Evolutionary conservation across 2,113 vertebrate genomes (phyloP).

Genomic region (Potamarius usumacintae): DNA sequence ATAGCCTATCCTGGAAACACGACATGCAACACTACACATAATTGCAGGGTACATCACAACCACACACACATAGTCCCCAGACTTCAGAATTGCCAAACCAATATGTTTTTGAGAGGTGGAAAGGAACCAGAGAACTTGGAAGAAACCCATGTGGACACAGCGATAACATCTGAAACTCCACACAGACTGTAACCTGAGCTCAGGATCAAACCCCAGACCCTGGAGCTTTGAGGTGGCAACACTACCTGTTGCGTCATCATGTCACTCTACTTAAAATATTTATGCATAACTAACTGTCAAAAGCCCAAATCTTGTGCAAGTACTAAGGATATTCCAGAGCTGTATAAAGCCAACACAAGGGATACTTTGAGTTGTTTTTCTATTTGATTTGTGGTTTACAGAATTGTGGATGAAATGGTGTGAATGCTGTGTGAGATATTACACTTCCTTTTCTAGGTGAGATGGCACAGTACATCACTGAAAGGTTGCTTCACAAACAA

Average conservation of each 20-base stretch:
- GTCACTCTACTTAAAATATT: neutral
- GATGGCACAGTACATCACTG: constrained; percentile 4
- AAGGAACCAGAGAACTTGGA: neutral
- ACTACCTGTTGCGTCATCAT: neutral
- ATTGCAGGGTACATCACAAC: no score
- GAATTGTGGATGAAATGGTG: neutral
- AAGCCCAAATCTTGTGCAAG: neutral
- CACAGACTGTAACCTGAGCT: constrained; percentile 8
- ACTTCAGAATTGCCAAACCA: neutral
- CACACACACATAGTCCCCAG: neutral
- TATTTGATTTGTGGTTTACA: neutral
- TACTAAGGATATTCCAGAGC: neutral
- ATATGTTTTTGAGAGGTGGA: neutral
- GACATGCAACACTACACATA: neutral
- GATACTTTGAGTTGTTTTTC: neutral
- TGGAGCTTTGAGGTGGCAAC: neutral
- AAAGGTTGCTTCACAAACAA: neutral
- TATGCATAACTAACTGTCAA: constrained; percentile 1
- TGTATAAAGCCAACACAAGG: neutral
- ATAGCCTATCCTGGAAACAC: neutral
- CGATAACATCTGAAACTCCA: neutral
- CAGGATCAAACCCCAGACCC: constrained; percentile 10
- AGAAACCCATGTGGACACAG: neutral
- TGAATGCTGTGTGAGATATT: constrained; percentile 12
- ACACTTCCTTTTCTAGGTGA: constrained; percentile 8